These are phyloP conservation scores for Odontomachus brunneus DNA, from an alignment of 1,140 invertebrate species.

Conservation along the genomic window DNA sequence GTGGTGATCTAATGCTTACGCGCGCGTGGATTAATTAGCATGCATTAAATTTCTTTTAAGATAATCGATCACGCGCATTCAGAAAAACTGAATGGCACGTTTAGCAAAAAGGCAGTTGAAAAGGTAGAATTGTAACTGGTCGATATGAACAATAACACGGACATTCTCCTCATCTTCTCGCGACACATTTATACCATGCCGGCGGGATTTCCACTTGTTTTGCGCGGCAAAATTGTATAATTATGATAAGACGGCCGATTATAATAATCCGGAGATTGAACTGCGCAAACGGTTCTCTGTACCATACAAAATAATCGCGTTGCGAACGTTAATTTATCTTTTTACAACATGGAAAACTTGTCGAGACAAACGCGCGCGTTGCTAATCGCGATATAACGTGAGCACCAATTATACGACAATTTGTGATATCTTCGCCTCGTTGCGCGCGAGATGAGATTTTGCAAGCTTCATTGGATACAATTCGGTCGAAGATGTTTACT, in stretches of 20 bases:
- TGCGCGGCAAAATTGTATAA: constrained; percentile 28
- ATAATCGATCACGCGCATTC: too few relatives aligned
- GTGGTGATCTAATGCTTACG: too few relatives aligned
- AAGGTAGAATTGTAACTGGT: too few relatives aligned
- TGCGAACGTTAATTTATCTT: constrained; percentile 18
- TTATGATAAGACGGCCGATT: constrained; percentile 30
- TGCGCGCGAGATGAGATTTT: constrained; percentile 9
- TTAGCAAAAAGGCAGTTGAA: too few relatives aligned
- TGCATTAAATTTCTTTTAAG: too few relatives aligned
- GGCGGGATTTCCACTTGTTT: constrained; percentile 2
- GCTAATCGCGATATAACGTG: background rate
- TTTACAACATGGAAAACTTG: background rate
- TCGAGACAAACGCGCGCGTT: constrained; percentile 1
- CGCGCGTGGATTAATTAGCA: too few relatives aligned
- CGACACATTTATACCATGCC: background rate
- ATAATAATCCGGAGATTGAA: constrained; percentile 19
- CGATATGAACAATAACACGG: too few relatives aligned
- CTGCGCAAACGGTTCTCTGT: constrained; percentile 10
- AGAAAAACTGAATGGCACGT: too few relatives aligned
- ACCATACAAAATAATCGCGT: background rate
- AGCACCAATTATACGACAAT: constrained; percentile 25
- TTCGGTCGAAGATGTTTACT: background rate
- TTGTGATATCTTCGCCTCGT: constrained; percentile 52
- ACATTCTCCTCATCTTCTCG: background rate
- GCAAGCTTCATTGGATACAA: background rate